phyloP scores from a whole-genome alignment of 2,888 invertebrate genomes.

The Diarsia rubi region DNA sequence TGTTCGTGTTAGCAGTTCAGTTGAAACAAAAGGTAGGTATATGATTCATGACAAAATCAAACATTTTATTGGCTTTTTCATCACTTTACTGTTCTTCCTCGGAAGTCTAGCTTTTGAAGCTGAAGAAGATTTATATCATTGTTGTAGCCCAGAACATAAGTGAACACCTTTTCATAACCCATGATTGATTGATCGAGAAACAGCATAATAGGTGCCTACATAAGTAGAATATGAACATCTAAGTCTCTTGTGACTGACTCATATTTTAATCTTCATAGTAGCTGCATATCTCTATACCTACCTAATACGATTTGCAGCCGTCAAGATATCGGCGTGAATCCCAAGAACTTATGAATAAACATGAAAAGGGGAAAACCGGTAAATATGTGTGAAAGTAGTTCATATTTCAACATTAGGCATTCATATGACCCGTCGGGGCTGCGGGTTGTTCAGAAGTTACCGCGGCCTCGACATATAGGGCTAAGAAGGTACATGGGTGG shows the following conservation, averaged over 20 bases:
- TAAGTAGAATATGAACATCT: not conserved
- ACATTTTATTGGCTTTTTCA: not conserved
- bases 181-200: slow-evolving; percentile 14
- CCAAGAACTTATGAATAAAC: not conserved
- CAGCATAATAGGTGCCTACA: not conserved
- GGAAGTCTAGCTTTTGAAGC: not conserved
- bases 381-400: not conserved
- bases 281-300: slow-evolving; percentile 24
- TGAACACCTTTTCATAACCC: not conserved
- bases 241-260: slow-evolving; percentile 20
- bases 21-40: not conserved
- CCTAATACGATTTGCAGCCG: slow-evolving; percentile 11
- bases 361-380: slow-evolving; percentile 8
- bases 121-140: not conserved
- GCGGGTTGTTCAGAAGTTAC: no score
- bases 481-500: no score
- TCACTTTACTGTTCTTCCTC: not conserved
- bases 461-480: no score
- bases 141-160: not conserved
- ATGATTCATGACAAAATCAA: not conserved
- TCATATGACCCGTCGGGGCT: no score
- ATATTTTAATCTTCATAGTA: slow-evolving; percentile 31
- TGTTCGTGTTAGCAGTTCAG: not conserved
- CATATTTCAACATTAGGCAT: not conserved
- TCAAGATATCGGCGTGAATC: slow-evolving; percentile 18